A percentile compares a stretch with the other conserved stretches of the same genome.
These are phyloP conservation scores for Columba guinea DNA, from an alignment of 2,797 vertebrate genomes.

Conservation along the genomic window DNA sequence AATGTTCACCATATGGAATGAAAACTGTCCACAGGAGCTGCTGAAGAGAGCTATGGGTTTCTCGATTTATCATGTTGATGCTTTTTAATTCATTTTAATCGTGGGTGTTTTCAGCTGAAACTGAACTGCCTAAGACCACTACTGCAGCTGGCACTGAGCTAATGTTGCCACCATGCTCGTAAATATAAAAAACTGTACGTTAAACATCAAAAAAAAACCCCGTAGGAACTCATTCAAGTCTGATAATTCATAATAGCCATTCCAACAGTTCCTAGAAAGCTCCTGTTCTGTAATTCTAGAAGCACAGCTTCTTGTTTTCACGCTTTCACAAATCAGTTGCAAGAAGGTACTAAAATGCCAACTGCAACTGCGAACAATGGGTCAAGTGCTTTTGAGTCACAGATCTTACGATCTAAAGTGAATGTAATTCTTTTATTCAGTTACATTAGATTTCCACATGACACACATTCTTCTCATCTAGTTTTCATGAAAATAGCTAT, in stretches of 20 bases:
- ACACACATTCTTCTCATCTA: not conserved
- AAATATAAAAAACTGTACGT: not conserved
- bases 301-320: not conserved
- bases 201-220: accelerated
- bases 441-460: not conserved
- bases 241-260: not conserved
- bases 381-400: not conserved
- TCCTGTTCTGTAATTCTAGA: not conserved
- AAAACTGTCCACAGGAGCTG: not conserved
- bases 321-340: not conserved
- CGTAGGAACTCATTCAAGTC: not conserved
- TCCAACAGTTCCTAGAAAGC: not conserved
- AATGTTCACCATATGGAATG: not conserved
- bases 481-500: not conserved
- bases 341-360: not conserved
- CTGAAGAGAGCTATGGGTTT: not conserved
- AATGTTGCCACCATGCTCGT: not conserved
- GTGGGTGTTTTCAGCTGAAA: not conserved
- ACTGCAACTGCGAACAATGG: not conserved
- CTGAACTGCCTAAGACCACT: not conserved
- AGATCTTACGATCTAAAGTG: not conserved
- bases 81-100: not conserved
- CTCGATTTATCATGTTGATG: not conserved
- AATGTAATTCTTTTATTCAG: not conserved
- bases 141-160: not conserved